Evolutionary conservation across 2,113 vertebrate species (phyloP).

Genomic region (Ondatra zibethicus): DNA sequence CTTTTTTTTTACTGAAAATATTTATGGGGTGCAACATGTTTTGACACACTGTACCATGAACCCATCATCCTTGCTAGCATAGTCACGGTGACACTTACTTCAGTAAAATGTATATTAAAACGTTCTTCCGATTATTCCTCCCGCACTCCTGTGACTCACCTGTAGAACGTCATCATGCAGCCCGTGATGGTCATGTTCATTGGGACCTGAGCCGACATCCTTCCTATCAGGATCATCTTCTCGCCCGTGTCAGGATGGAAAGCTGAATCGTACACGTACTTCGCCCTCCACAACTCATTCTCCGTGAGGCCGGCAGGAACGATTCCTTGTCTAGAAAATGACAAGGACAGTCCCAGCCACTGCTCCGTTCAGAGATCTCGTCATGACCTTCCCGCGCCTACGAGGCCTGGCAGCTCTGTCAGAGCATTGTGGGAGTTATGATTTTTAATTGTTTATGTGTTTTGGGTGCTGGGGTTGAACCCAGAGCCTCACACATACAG

Average conservation of each 20-base stretch:
- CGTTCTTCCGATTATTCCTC: too few species aligned
- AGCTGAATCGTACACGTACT: conserved; percentile 97
- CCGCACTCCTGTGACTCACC: conserved; percentile 84
- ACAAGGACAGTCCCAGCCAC: neutral
- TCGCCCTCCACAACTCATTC: conserved; percentile 97
- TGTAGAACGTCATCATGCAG: conserved; percentile 99
- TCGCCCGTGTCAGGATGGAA: conserved; percentile 99
- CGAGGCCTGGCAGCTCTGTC: too few species aligned
- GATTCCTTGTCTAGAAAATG: conserved; percentile 90
- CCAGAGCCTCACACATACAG: neutral
- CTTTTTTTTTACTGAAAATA: neutral
- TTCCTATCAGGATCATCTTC: conserved; percentile 98
- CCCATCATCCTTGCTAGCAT: neutral
- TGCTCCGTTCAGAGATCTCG: neutral
- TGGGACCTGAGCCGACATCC: conserved; percentile 98
- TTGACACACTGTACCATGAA: neutral
- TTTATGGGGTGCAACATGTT: neutral
- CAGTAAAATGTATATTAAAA: neutral
- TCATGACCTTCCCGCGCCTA: neutral
- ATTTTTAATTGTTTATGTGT: neutral
- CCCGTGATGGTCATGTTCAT: conserved; percentile 99
- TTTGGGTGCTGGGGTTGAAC: neutral
- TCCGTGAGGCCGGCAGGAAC: conserved; percentile 94
- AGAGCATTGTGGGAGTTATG: too few species aligned
- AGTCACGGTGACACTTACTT: neutral